Conservation (phyloP, 2,113 vertebrate species). For the Tragelaphus imberbis region DNA sequence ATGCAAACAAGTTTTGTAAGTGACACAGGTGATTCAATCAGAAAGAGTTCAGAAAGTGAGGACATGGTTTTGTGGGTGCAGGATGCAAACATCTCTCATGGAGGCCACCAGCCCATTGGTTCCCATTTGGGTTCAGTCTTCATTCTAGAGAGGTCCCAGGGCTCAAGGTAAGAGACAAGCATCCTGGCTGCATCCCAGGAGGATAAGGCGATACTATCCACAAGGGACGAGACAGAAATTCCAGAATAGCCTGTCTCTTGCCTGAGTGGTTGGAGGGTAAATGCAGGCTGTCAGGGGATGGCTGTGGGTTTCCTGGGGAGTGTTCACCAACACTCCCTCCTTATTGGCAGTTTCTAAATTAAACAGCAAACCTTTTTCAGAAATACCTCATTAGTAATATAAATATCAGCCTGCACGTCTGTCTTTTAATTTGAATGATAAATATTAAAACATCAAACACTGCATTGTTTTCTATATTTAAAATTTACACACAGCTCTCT, state of each 20-base stretch:
- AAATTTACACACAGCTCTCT: background rate
- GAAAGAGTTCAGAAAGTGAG: background rate
- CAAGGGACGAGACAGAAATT: rapidly evolving
- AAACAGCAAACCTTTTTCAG: background rate
- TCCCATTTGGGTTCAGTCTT: background rate
- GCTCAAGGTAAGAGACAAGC: rapidly evolving
- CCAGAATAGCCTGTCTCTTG: rapidly evolving
- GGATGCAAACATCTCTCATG: rapidly evolving
- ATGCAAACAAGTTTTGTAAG: background rate
- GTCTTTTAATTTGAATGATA: background rate
- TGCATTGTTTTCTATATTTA: background rate
- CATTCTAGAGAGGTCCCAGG: too few relatives aligned
- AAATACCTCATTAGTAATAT: background rate
- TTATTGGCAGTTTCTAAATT: background rate
- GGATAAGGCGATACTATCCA: rapidly evolving
- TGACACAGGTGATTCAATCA: background rate
- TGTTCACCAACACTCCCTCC: rapidly evolving
- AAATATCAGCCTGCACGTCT: background rate
- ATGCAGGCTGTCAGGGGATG: rapidly evolving
- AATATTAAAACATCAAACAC: background rate
- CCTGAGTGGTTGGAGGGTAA: rapidly evolving
- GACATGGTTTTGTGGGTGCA: rapidly evolving
- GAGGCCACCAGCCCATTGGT: rapidly evolving
- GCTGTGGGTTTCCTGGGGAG: rapidly evolving
- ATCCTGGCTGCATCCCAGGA: rapidly evolving